These are phyloP conservation scores for Xestia sexstrigata DNA, from an alignment of 2,888 invertebrate species.

Conservation along the genomic window DNA sequence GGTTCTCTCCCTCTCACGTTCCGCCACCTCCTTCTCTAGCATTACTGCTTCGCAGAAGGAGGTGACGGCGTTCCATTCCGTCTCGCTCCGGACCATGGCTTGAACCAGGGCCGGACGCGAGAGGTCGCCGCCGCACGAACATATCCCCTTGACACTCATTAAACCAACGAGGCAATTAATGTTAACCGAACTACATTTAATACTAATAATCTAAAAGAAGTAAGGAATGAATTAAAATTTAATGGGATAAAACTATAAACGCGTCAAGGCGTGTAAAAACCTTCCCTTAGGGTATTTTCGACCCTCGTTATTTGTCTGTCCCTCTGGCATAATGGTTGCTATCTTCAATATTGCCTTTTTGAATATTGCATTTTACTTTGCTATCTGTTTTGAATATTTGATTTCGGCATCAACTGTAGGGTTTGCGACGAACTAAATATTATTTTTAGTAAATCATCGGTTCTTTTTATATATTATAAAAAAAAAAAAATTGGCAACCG, in stretches of 20 bases:
- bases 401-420: slow-evolving; percentile 62
- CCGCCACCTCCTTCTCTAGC: too few species aligned
- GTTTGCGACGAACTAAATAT: slow-evolving; percentile 39
- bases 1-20: too few species aligned
- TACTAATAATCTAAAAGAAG: slow-evolving; percentile 45
- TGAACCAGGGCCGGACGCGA: too few species aligned
- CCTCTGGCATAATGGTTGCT: slow-evolving; percentile 73
- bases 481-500: too few species aligned
- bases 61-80: too few species aligned
- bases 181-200: slow-evolving; percentile 41
- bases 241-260: slow-evolving; percentile 77
- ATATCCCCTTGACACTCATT: background rate
- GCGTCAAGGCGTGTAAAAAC: slow-evolving; percentile 74
- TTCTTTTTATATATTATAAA: background rate
- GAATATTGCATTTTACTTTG: slow-evolving; percentile 74
- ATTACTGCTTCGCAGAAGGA: too few species aligned
- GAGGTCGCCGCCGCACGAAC: too few species aligned
- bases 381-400: slow-evolving; percentile 76
- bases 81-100: too few species aligned
- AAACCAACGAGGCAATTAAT: background rate
- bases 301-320: slow-evolving; percentile 79
- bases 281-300: slow-evolving; percentile 72
- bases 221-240: slow-evolving; percentile 78
- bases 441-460: slow-evolving; percentile 26
- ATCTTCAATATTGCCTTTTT: slow-evolving; percentile 72